phyloP scores from a whole-genome alignment of 2,888 invertebrate genomes.

The Craniophora ligustri region DNA sequence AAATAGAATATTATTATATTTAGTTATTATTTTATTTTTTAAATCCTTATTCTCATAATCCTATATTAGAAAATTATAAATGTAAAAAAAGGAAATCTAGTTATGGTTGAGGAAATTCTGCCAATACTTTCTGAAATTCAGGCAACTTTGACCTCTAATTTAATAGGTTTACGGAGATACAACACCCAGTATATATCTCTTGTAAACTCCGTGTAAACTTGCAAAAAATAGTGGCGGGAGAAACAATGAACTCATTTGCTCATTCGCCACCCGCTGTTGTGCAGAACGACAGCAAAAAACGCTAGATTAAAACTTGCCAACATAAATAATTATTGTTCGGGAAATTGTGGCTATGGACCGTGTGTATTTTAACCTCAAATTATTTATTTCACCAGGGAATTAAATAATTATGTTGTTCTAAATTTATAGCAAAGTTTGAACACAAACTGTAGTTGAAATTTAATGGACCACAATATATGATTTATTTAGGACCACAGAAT shows the following conservation, averaged over 20 bases:
- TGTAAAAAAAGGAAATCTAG: too few species aligned
- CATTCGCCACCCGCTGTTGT: constrained; percentile 58
- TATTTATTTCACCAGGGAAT: not conserved
- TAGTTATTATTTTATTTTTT: too few species aligned
- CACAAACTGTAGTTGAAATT: too few species aligned
- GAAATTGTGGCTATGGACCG: constrained; percentile 17
- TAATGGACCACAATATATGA: too few species aligned
- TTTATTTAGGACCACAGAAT: too few species aligned
- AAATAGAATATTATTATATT: too few species aligned
- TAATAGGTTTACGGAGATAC: constrained; percentile 34
- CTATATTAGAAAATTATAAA: too few species aligned
- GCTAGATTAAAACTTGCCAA: constrained; percentile 56
- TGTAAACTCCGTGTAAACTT: constrained; percentile 34
- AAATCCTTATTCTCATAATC: too few species aligned
- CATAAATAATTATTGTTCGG: constrained; percentile 45
- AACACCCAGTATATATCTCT: constrained; percentile 35
- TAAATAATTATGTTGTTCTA: not conserved
- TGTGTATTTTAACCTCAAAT: constrained; percentile 1
- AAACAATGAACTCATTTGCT: constrained; percentile 74
- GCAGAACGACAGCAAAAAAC: constrained; percentile 60
- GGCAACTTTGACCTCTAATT: too few species aligned
- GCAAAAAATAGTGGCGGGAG: constrained; percentile 58
- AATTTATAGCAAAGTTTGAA: not conserved
- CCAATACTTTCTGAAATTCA: too few species aligned
- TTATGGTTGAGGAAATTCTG: too few species aligned